Base-by-base conservation (phyloP, 2,797 vertebrate genomes). In the Arnoldichthys spilopterus region DNA sequence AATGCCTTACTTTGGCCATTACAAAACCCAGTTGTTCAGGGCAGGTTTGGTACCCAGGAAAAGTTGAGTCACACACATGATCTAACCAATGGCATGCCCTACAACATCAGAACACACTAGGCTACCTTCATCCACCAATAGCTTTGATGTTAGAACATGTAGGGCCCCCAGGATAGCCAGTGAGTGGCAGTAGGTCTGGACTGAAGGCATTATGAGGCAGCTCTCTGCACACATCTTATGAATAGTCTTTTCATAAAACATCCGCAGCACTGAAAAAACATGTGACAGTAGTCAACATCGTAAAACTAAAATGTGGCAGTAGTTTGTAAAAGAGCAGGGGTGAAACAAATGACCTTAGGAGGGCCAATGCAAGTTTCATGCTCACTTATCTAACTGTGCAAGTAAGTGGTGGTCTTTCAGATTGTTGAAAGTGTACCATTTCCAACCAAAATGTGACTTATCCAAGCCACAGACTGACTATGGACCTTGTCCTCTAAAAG, bases 31-130 rank as follows among this genome's bases (percentile, higher is more conserved):
- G 40, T 34, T 72, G 71, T 74, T 61, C 28, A 20, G 53, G 61
- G 13, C 30, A 58, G 56, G n/a, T 53, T 1, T 7, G 28, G n/a
- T 26, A 58, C 62, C 45, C 56, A 66, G 64, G 83, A 78, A 82
- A 73, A 59, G n/a, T 77, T 82, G 80, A 84, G 71, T 84, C 80
- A 84, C 53, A 67, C 18, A 22, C 26, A 61, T 84, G 77, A 82
- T 61, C 74, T 82, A 69, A 75, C 37, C 62, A 75, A 37, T 26
- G 74, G 32, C 77, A 72, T 49, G 66, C 45, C 53, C 54, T 62
- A n/a, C 22, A 67, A 40, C 53, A 18, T 20, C 34, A 75, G 40
- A 82, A 43, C 71, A 81, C 37, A 73, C 32, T 26, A 22, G 24
- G 37, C 58, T 9, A 71, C 56, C 43, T 63, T 81, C 68, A 72